These are phyloP conservation scores for Eulemur coronatus DNA, from an alignment of 2,797 vertebrate genomes.

Conservation along the genomic window DNA sequence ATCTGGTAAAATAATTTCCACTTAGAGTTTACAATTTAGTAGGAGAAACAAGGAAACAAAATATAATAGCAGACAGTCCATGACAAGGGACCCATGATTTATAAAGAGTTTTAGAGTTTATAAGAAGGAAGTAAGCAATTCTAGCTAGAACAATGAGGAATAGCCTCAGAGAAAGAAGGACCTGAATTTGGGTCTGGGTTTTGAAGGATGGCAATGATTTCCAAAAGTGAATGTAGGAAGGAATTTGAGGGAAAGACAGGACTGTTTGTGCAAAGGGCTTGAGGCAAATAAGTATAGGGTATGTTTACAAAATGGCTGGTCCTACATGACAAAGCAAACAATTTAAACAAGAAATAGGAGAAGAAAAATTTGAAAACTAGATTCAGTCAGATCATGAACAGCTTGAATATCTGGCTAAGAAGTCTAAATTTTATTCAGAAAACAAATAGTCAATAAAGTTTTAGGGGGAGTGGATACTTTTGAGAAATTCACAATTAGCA, in stretches of 20 bases:
- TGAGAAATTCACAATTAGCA: not conserved
- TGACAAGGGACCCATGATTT: not conserved
- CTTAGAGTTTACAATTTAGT: not conserved
- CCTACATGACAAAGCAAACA: not conserved
- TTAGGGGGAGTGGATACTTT: not conserved
- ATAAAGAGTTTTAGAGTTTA: not conserved
- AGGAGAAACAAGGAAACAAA: not conserved
- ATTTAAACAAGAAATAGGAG: slow-evolving; percentile 6
- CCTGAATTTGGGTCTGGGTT: not conserved
- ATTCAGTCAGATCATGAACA: not conserved
- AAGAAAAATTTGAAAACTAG: not conserved
- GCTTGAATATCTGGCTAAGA: not conserved
- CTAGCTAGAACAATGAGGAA: not conserved
- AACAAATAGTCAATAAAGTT: not conserved
- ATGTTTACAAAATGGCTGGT: not conserved
- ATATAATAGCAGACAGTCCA: not conserved
- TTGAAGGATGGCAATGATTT: not conserved
- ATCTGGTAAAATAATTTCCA: not conserved
- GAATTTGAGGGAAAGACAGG: not conserved
- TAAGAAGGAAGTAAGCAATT: slow-evolving; percentile 3
- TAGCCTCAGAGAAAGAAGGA: not conserved
- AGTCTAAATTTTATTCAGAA: not conserved
- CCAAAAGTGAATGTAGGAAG: not conserved
- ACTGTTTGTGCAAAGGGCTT: not conserved
- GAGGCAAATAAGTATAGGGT: not conserved